Evolutionary conservation across 2,888 invertebrate species (phyloP), one percentile per base, ranked within the genome.

Genomic region (Alviniconcha strummeri): DNA sequence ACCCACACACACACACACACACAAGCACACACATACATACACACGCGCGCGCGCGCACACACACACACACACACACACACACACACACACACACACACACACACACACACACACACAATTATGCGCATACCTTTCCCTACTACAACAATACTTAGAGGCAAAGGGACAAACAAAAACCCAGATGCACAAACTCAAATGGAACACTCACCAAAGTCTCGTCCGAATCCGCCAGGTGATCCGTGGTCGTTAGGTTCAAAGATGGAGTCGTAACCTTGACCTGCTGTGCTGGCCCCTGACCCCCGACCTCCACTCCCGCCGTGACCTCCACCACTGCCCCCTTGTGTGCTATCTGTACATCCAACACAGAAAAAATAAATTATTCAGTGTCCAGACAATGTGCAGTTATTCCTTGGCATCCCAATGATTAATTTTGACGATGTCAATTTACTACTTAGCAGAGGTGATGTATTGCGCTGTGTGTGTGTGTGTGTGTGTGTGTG

Each of bases 291-390:
- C 9, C 86, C 88, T 57, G 81, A 74, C 13, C 90, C 90, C 71
- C 90, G 85, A 17, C 91, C 91, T 60, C 91, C 91, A 84, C 88
- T 90, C 52, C 91, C 91, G 71, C 90, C 91, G 84, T 90, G 90
- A 64, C 91, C 90, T 36, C 89, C 91, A n/a, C 91, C 91, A 87
- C 90, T 90, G 13, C 89, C 90, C 7, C 91, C 90, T 17, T 76
- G 67, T 5, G 77, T 72, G 7, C 88, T 88, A 67, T 88, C 90
- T 91, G 84, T 5, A 83, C 75, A 52, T 1, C 11, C 15, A 9
- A 64, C 11, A 64, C 64, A 64, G 1, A 64, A 36, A 36, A 36
- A 36, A 36, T 36, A 36, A 36, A 36, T 3, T 36, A 36, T 36
- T 0, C 36, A 36, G 36, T 3, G 36, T 36, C 1, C 36, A 36